Evolutionary conservation across 2,888 invertebrate genomes (phyloP).

Genomic region (Mesoligia furuncula): DNA sequence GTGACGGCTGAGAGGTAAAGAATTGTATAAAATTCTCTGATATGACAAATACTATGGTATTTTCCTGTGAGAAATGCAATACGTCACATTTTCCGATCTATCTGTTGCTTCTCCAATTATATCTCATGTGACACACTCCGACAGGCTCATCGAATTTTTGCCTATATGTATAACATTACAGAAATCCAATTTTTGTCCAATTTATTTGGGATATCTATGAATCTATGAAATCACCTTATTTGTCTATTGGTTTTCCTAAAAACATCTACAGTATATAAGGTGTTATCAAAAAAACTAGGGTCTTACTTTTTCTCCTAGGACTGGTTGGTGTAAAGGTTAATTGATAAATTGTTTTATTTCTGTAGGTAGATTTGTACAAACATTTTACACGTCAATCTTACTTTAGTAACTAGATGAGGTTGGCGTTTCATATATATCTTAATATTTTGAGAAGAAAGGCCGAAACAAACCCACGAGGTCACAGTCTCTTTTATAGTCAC

Average conservation of each 20-base stretch:
- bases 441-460: neutral
- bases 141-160: conserved; percentile 31
- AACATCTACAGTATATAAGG: neutral
- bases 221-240: conserved; percentile 10
- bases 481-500: neutral
- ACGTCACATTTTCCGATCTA: conserved; percentile 41
- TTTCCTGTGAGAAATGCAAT: conserved; percentile 22
- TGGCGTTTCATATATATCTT: neutral
- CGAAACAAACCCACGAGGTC: neutral
- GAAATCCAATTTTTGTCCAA: conserved; percentile 5
- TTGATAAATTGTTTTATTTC: neutral
- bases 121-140: conserved; percentile 20
- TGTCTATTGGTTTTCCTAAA: neutral
- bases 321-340: neutral
- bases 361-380: neutral
- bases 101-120: conserved; percentile 45
- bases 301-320: too few relatives aligned
- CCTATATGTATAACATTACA: neutral
- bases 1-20: neutral
- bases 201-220: conserved; percentile 20
- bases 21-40: conserved; percentile 5
- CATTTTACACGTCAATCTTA: neutral
- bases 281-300: neutral
- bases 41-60: conserved; percentile 9
- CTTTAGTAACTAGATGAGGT: neutral